Base-by-base conservation (phyloP, 1,140 invertebrate genomes). In the Nixonia krombeini region DNA sequence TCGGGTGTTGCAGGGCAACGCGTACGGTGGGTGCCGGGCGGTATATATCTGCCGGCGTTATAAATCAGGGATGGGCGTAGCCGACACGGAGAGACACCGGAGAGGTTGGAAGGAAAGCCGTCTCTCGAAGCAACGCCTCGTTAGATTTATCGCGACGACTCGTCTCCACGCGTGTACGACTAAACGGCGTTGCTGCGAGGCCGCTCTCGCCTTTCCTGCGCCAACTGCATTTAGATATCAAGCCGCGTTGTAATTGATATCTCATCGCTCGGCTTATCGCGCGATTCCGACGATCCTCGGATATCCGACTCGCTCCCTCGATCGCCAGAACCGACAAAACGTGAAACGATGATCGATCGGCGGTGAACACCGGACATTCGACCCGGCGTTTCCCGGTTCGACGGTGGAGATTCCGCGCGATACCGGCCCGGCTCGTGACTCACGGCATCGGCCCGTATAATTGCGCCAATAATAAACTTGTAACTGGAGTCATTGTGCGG, bases 1-100 rank as follows among this genome's bases (percentile, higher is more conserved):
- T 59, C 37, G 66, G 64, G 53, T 57, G 46, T 67, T 50, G 61
- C 21, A 29, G 61, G 26, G 31, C 46, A 42, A 56, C 44, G 63
- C 62, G 57, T 59, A 63, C 64, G 44, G 55, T 62, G 71, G 69
- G 59, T 75, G 58, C 65, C 45, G 62, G 46, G 21, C 56, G 53
- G 45, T 74, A 73, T 78, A 74, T 75, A 64, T 67, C 55, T 64
- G n/a, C n/a, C 50, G 23, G 42, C 25, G 37, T 51, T 58, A 73
- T 80, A 80, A 82, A 81, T 81, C 78, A 80, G 72, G 66, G 45
- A 73, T 79, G 77, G 79, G 80, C 78, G 79, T 75, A 73, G 74
- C 77, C 78, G 74, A 82, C 79, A 79, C 58, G 65, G 59, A 70
- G 80, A 72, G 76, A 83, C 80, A 80, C 64, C 73, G 69, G 73